Base-by-base conservation (phyloP, 2,888 invertebrate species). In the Microctonus brassicae region DNA sequence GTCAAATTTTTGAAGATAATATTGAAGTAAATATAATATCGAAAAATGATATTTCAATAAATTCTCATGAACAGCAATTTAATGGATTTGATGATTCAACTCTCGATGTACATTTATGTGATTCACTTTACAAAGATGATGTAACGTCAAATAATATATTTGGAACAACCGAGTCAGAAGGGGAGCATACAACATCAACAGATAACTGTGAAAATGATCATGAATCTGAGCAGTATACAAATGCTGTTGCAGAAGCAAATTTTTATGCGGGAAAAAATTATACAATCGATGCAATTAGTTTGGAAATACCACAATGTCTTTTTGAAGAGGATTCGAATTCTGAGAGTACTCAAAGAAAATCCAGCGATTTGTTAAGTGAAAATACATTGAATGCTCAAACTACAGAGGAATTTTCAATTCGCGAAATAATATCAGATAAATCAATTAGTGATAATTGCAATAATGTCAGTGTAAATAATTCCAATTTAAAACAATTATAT, bases 261-360 rank as follows among this genome's bases (percentile, higher is more conserved):
- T 74, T 76, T 61, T 77, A 74, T 26, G 65, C 76, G 3, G 72
- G 73, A 34, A 74, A 69, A 20, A 69, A 77, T 73, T 78, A 78
- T 63, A 75, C 72, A 13, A 76, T 78, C 47, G 77, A 78, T 42
- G 77, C 76, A 7, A 75, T 78, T 5, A 76, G 76, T 20, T 55
- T 64, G 10, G 77, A 78, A 62, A 77, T 78, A 26, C 78, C 78
- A 0, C 73, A 70, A 2, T 78, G 76, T 63, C 67, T 78, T 2
- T 78, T 78, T 73, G 78, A 76, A 36, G 78, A 78, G 39, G 78
- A 78, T 65, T 78, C 76, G 0, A 76, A 72, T 57, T 55, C 70
- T 0, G 36, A 75, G 29, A 55, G 65, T 26, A 39, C 42, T 33
- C 34, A 64, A 13, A 70, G 58, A 9, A 73, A 55, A 63, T n/a